phyloP scores from a whole-genome alignment of 2,797 vertebrate species.

The Cryptoblepharus egeriae region DNA sequence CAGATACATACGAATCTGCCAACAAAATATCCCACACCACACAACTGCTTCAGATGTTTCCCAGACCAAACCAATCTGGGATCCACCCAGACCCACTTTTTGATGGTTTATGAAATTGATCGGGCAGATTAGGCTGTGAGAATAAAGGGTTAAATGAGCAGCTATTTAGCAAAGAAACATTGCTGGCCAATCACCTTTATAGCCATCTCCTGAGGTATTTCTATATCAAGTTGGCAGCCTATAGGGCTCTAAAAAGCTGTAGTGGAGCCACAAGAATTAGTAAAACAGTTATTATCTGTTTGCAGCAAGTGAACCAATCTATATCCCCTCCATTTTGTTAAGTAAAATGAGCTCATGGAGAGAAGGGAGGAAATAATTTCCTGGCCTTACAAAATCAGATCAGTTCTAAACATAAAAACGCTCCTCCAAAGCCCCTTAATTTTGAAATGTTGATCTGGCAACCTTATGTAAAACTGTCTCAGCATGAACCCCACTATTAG shows the following conservation, averaged over 20 bases:
- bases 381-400: not conserved
- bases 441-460: conserved; percentile 22
- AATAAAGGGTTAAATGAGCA: too few species aligned
- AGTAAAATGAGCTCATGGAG: too few species aligned
- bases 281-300: not conserved
- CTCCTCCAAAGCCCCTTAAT: not conserved
- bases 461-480: rapidly evolving
- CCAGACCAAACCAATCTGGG: too few species aligned
- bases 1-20: not conserved
- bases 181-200: too few species aligned
- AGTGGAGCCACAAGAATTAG: not conserved
- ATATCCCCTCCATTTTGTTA: not conserved
- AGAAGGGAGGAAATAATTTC: not conserved
- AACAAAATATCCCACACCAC: not conserved
- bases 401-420: not conserved
- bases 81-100: too few species aligned
- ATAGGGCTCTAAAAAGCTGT: too few species aligned
- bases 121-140: too few species aligned
- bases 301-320: not conserved
- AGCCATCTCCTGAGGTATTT: too few species aligned
- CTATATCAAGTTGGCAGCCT: too few species aligned
- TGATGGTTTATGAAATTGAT: too few species aligned
- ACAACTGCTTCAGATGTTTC: too few species aligned
- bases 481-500: rapidly evolving
- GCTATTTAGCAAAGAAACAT: too few species aligned